A percentile compares a stretch with the other conserved stretches of the same genome.
These are phyloP conservation scores for Pachymerium ferrugineum DNA, from an alignment of 2,888 invertebrate species.

Conservation along the genomic window DNA sequence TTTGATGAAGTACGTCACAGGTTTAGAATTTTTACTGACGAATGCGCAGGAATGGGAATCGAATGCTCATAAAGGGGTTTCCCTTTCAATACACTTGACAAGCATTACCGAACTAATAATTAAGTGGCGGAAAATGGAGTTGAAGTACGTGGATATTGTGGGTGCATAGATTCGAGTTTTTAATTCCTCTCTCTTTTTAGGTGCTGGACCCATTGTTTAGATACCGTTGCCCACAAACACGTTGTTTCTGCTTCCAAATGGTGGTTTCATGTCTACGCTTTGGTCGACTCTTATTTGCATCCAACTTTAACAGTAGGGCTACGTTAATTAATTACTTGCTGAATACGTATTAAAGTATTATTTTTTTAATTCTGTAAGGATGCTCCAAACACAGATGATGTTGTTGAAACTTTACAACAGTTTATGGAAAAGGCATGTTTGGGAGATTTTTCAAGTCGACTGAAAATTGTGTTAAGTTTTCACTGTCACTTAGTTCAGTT, in stretches of 20 bases:
- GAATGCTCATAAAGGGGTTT: conserved; percentile 79
- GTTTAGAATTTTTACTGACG: conserved; percentile 79
- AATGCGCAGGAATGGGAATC: conserved; percentile 84
- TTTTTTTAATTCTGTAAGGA: no score
- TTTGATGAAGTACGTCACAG: conserved; percentile 79
- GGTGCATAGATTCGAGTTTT: conserved; percentile 28
- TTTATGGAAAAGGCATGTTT: conserved; percentile 78
- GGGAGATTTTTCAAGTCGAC: conserved; percentile 73
- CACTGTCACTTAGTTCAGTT: conserved; percentile 70
- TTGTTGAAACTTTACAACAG: conserved; percentile 62
- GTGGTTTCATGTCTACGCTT: conserved; percentile 82
- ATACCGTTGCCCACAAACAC: conserved; percentile 54
- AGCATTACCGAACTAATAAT: conserved; percentile 75
- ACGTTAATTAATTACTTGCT: neutral
- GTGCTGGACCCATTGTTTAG: conserved; percentile 79
- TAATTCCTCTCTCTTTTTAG: conserved; percentile 40
- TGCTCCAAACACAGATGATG: conserved; percentile 44
- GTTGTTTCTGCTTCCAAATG: conserved; percentile 64
- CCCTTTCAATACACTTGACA: conserved; percentile 66
- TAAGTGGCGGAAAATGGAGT: conserved; percentile 83
- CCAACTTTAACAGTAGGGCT: conserved; percentile 34
- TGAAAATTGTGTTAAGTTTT: conserved; percentile 71
- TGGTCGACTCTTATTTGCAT: conserved; percentile 59
- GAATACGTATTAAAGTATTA: no score
- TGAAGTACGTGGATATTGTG: conserved; percentile 57